phyloP scores from a whole-genome alignment of 2,797 vertebrate species.

The Scleropages formosus region DNA sequence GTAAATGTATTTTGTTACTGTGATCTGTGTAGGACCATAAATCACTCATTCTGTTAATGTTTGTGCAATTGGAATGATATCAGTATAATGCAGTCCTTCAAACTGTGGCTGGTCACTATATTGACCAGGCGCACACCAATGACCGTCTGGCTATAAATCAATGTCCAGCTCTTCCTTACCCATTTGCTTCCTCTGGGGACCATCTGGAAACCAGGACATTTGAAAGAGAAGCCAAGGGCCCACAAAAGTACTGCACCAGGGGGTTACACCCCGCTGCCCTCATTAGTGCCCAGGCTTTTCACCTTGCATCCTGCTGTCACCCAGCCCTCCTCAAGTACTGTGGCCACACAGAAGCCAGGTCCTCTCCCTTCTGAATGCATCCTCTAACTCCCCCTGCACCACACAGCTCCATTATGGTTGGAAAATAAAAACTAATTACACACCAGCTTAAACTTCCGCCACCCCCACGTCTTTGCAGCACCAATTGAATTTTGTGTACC shows the following conservation, averaged over 20 bases:
- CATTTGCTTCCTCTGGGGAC: slow-evolving; percentile 2
- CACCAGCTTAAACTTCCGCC: slow-evolving; percentile 23
- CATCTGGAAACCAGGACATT: not conserved
- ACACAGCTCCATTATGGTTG: slow-evolving; percentile 43
- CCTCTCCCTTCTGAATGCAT: not conserved
- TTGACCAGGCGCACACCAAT: too few relatives aligned
- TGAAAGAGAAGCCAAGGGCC: not conserved
- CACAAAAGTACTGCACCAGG: not conserved
- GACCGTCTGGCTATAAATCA: not conserved
- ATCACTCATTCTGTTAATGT: too few relatives aligned
- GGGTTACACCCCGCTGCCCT: slow-evolving; percentile 58
- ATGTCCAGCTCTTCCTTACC: not conserved
- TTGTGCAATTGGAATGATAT: not conserved
- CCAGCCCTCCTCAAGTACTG: slow-evolving; percentile 6
- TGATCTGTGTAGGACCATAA: not conserved
- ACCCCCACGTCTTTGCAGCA: slow-evolving; percentile 30
- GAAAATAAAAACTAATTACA: slow-evolving; percentile 32
- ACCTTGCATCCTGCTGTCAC: slow-evolving; percentile 35
- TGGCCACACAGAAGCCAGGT: slow-evolving; percentile 57
- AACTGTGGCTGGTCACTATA: not conserved
- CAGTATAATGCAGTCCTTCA: not conserved
- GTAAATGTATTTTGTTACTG: not conserved
- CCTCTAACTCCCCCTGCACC: not conserved
- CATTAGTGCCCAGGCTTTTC: slow-evolving; percentile 58
- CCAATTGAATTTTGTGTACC: slow-evolving; percentile 9